Base-by-base conservation (phyloP, 30 jellyfish, hydroid and myxozoan species). In the Catostylus mosaicus region DNA sequence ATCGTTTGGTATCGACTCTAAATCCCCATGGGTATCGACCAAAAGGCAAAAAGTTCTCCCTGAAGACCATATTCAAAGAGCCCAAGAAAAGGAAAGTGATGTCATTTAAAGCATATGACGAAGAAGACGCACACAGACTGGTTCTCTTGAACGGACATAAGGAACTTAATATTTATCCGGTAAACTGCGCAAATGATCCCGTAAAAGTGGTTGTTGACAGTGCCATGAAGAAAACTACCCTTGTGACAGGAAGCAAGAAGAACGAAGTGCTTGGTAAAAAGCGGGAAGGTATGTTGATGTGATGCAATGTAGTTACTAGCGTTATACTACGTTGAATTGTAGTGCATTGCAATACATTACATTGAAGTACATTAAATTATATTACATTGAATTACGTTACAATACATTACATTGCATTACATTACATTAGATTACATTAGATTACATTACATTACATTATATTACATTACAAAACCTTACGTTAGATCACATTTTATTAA, bases 1-100 rank as follows among this genome's bases (percentile, higher is more conserved):
- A 93, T 82, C 93, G 97, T 22, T 61, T 93, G 6, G 89, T 86
- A 5, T 86, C 97, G 32, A 79, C 97, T 14, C 57, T 93, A 30
- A 93, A 93, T 92, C 96, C 93, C 14, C 97, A 87, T 61, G 98
- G 98, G 24, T 93, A 93, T 59, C 91, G 94, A 10, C 98, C 98
- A 29, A 93, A 92, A 26, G 97, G 98, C 14, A 70, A 34, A 29
- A 63, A 56, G 5, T 93, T 93, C 87, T 86, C 98, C 30, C 82
- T 93, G 62, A 93, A 93, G 71, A 87, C 98, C n/a, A 88, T 93
- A 18, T 93, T 93, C 89, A 93, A 93, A 71, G 97, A 87, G 59
- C 95, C 96, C 3, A 70, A 66, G 77, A 92, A 89, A 31, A 90
- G 93, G 24, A 87, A 87, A 38, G 85, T 70, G 32, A 90, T 93